These are phyloP conservation scores for Drosophila bifasciata DNA, from an alignment of 1,140 invertebrate species.

Conservation along the genomic window DNA sequence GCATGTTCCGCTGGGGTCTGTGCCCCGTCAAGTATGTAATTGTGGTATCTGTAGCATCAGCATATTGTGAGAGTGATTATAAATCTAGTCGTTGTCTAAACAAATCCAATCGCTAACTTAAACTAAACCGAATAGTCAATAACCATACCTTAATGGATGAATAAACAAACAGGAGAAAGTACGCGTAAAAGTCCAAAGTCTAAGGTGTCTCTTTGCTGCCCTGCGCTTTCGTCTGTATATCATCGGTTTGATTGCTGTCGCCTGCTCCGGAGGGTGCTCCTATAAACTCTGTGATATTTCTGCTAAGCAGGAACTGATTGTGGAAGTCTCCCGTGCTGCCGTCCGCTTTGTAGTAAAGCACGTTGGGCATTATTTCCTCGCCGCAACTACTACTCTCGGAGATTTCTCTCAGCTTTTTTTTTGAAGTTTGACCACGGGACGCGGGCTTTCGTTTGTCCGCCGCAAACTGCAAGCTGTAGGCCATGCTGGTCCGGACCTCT, in stretches of 20 bases:
- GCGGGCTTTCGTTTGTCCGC: conserved; percentile 45
- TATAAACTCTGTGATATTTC: too few species aligned
- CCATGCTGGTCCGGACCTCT: neutral
- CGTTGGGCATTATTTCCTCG: conserved; percentile 56
- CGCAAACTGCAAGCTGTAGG: conserved; percentile 59
- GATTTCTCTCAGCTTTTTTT: too few species aligned
- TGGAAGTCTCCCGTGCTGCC: conserved; percentile 29
- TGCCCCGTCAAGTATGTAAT: conserved; percentile 10
- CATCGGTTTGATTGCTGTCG: too few species aligned
- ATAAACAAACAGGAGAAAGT: conserved; percentile 32
- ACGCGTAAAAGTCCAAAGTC: too few species aligned
- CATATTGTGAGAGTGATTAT: conserved; percentile 80
- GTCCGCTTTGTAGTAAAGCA: conserved; percentile 45
- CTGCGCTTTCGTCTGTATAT: too few species aligned
- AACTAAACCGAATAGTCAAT: conserved; percentile 34
- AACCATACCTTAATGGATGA: conserved; percentile 9
- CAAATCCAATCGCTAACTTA: conserved; percentile 35
- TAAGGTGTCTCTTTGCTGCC: too few species aligned
- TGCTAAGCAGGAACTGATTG: too few species aligned
- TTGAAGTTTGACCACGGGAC: neutral
- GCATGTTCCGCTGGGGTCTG: neutral
- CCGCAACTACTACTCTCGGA: conserved; percentile 25
- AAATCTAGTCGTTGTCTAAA: conserved; percentile 75
- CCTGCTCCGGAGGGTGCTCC: too few species aligned
- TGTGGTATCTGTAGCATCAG: conserved; percentile 52